Evolutionary conservation across 2,888 invertebrate species (phyloP).

Genomic region (Mactromeris polynyma): DNA sequence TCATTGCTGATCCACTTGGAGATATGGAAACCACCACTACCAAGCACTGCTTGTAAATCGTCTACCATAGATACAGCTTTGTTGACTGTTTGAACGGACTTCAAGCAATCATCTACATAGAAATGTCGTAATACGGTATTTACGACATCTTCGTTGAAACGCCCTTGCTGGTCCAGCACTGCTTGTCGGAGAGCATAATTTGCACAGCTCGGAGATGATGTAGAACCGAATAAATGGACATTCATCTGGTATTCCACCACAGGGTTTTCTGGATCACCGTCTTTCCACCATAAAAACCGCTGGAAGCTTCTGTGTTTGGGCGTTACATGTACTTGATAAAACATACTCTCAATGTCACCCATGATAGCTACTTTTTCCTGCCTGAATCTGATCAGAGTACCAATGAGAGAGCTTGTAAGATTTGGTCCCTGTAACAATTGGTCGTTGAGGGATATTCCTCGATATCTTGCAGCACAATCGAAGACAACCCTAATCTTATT

Average conservation of each 20-base stretch:
- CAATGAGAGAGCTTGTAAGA: constrained; percentile 45
- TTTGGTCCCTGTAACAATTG: constrained; percentile 19
- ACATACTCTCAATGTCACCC: constrained; percentile 66
- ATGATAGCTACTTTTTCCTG: constrained; percentile 50
- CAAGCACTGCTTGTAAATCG: background rate
- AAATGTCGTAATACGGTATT: background rate
- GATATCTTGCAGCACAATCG: constrained; percentile 16
- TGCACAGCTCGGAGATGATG: constrained; percentile 62
- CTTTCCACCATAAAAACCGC: constrained; percentile 49
- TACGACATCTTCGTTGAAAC: background rate
- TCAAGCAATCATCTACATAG: background rate
- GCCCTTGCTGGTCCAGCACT: background rate
- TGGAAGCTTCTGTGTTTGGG: constrained; percentile 40
- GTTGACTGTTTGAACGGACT: background rate
- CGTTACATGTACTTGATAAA: constrained; percentile 52
- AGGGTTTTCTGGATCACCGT: background rate
- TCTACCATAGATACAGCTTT: background rate
- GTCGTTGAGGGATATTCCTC: constrained; percentile 16
- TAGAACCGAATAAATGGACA: constrained; percentile 52
- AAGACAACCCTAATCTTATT: constrained; percentile 28
- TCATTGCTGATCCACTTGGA: background rate
- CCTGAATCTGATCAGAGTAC: constrained; percentile 52
- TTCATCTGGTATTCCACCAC: constrained; percentile 36
- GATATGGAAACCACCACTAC: background rate
- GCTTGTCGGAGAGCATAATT: constrained; percentile 51